Conservation (phyloP, 2,888 invertebrate genomes). For the Deilephila elpenor region DNA sequence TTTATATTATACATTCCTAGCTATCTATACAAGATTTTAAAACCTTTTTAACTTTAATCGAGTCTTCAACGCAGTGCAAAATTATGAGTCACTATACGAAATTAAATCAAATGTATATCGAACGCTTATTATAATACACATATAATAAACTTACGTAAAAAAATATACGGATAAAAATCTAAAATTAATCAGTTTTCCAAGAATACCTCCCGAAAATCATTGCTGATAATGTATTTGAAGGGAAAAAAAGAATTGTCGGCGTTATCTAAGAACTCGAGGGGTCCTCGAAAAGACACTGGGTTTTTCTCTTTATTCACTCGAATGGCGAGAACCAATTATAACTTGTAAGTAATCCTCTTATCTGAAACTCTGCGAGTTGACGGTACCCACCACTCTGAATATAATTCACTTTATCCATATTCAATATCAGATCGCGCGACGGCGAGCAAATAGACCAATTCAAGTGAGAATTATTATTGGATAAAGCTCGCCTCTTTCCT, state of each 20-base stretch:
- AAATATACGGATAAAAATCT: neutral
- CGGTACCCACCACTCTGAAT: conserved; percentile 74
- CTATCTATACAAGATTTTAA: too few relatives aligned
- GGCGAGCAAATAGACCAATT: conserved; percentile 81
- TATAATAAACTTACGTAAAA: too few relatives aligned
- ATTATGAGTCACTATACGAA: too few relatives aligned
- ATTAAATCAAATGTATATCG: too few relatives aligned
- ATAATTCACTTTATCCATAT: conserved; percentile 84
- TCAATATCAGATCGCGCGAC: conserved; percentile 82
- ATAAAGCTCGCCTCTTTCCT: conserved; percentile 77
- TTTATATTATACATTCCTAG: too few relatives aligned
- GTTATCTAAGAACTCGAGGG: conserved; percentile 62
- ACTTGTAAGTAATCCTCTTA: conserved; percentile 82
- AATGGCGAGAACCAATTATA: conserved; percentile 82
- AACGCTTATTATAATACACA: too few relatives aligned
- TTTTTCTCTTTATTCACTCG: conserved; percentile 72
- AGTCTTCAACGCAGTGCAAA: too few relatives aligned
- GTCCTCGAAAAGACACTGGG: conserved; percentile 62
- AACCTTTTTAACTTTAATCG: too few relatives aligned
- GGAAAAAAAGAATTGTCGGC: conserved; percentile 35
- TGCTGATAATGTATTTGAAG: conserved; percentile 6
- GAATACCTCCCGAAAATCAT: neutral
- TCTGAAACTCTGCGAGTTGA: conserved; percentile 71
- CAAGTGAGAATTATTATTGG: conserved; percentile 83
- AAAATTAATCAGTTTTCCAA: neutral